phyloP scores from a whole-genome alignment of 2,888 invertebrate genomes.

The Cancer borealis region DNA sequence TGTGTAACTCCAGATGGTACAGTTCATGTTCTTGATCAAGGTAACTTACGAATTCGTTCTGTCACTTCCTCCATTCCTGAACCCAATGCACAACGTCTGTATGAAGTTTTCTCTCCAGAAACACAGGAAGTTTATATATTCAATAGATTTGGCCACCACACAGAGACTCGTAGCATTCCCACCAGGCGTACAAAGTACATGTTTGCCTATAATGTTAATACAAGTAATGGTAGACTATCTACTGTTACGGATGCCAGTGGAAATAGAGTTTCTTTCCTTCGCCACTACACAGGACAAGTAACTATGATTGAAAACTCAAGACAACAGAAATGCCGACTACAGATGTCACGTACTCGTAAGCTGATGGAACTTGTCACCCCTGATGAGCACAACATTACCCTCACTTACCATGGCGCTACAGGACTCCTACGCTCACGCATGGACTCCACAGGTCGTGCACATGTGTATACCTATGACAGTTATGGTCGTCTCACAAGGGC shows the following conservation, averaged over 20 bases:
- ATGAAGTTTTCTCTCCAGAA: slow-evolving; percentile 96
- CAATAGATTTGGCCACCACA: slow-evolving; percentile 96
- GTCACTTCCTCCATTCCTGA: slow-evolving; percentile 84
- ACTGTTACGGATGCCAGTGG: slow-evolving; percentile 96
- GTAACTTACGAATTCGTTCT: slow-evolving; percentile 80
- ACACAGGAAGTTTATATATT: slow-evolving; percentile 97
- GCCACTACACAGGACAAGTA: slow-evolving; percentile 80
- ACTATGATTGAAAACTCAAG: slow-evolving; percentile 90
- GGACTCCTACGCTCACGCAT: slow-evolving; percentile 93
- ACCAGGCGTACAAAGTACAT: slow-evolving; percentile 95
- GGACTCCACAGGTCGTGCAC: slow-evolving; percentile 88
- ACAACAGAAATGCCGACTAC: slow-evolving; percentile 92
- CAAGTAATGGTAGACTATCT: slow-evolving; percentile 95
- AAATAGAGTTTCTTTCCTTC: slow-evolving; percentile 80
- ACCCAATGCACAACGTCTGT: slow-evolving; percentile 85
- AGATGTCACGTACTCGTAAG: slow-evolving; percentile 90
- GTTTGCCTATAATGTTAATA: slow-evolving; percentile 97
- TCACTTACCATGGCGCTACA: slow-evolving; percentile 92
- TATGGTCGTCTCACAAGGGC: slow-evolving; percentile 95
- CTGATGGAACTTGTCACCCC: slow-evolving; percentile 87
- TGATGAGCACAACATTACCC: slow-evolving; percentile 87
- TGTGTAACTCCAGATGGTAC: slow-evolving; percentile 96
- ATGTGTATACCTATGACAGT: slow-evolving; percentile 96
- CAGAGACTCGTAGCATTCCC: slow-evolving; percentile 95
- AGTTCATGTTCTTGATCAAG: slow-evolving; percentile 97